Evolutionary conservation across 2,113 vertebrate genomes (phyloP), one percentile per base, ranked within the genome.

Genomic region (Cephalopterus ornatus): DNA sequence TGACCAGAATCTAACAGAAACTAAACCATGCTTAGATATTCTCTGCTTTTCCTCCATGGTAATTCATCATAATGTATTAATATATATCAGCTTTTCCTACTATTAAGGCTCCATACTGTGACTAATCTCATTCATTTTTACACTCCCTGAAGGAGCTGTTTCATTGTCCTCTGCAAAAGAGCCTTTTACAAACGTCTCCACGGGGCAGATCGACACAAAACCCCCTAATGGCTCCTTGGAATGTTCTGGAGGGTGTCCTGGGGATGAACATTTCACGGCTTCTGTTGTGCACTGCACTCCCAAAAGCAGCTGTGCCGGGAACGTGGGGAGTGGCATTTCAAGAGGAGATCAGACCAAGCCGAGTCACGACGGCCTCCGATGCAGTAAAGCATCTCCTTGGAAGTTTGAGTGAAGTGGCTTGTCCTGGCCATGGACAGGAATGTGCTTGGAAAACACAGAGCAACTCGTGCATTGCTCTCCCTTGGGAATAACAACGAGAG

Each of bases 41-140:
- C 62, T 71, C 50, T 79, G 62, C 46, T 81, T 82, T 76, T 58
- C 16, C 32, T 78, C 20, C 30, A 8, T n/a, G 44, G 61, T 41
- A 92, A 81, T 87, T 93, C 68, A 68, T 89, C 70, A 44, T 61
- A 49, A 81, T 76, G 11, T 50, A 80, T 92, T 95, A 73, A 85
- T 88, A 71, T 46, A 68, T n/a, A 76, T 95, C 94, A 94, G 66
- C 46, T 95, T 93, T 95, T 92, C 46, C 39, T 83, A 30, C 70
- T 68, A 47, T 73, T 74, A 93, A 87, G 61, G 12, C 77, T 90
- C 88, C 84, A 82, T 27, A 62, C 72, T 94, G 82, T 92, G 94
- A 86, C 76, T 81, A 88, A 96, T 87, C 61, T 90, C 42, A 76
- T 9, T 90, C 78, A 72, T 68, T 92, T 89, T 95, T 92, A 78